Evolutionary conservation across 2,888 invertebrate species (phyloP).

Genomic region (Helicoverpa assulta): DNA sequence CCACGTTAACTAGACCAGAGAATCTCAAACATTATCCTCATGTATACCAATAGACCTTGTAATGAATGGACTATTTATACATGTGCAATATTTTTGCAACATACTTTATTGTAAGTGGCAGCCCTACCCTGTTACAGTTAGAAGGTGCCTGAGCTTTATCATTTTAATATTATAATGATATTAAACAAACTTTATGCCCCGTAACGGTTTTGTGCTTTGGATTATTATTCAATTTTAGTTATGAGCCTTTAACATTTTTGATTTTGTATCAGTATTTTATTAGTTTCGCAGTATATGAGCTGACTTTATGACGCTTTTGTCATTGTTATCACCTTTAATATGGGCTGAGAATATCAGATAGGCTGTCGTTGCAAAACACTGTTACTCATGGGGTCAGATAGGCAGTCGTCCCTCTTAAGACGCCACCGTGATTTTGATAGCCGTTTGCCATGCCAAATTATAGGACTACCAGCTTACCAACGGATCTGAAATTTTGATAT

Average conservation of each 20-base stretch:
- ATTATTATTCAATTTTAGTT: slow-evolving; percentile 60
- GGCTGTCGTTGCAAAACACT: too few relatives aligned
- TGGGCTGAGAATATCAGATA: too few relatives aligned
- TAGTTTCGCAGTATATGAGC: neutral
- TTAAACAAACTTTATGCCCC: slow-evolving; percentile 61
- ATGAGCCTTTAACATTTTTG: slow-evolving; percentile 38
- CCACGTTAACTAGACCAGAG: neutral
- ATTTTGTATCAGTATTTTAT: slow-evolving; percentile 18
- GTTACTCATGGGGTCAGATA: too few relatives aligned
- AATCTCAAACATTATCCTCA: neutral
- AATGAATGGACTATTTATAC: neutral
- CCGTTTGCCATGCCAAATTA: too few relatives aligned
- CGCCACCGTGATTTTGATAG: too few relatives aligned
- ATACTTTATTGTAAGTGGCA: neutral
- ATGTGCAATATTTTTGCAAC: neutral
- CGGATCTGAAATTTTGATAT: too few relatives aligned
- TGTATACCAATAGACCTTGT: neutral
- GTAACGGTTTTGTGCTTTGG: slow-evolving; percentile 56
- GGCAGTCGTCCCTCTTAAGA: too few relatives aligned
- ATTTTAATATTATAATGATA: slow-evolving; percentile 67
- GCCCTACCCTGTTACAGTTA: slow-evolving; percentile 62
- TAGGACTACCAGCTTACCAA: too few relatives aligned
- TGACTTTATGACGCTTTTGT: neutral
- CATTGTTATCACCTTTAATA: too few relatives aligned
- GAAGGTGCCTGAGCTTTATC: slow-evolving; percentile 66